Conservation (phyloP, 2,113 vertebrate genomes). For the Tychaedon coryphoeus region DNA sequence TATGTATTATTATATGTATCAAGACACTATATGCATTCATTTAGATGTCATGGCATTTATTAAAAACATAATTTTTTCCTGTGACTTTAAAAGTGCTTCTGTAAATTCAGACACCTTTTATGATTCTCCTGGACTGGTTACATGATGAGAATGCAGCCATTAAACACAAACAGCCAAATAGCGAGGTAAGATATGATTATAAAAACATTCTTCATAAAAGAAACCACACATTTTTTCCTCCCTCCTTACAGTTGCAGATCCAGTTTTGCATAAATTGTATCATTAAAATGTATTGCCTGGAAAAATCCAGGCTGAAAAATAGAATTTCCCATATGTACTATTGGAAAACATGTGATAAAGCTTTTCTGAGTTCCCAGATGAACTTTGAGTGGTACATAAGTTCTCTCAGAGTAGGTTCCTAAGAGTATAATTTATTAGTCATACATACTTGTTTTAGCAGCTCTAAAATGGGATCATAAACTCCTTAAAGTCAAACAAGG, state of each 20-base stretch:
- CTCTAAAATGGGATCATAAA: conserved; percentile 81
- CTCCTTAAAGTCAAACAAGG: conserved; percentile 82
- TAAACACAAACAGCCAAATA: not conserved
- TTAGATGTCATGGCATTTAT: not conserved
- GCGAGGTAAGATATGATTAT: not conserved
- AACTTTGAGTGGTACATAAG: conserved; percentile 74
- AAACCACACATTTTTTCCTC: not conserved
- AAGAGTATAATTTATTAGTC: conserved; percentile 78
- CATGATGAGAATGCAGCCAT: not conserved
- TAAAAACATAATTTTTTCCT: not conserved
- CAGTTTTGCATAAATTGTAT: not conserved
- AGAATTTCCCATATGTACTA: conserved; percentile 30
- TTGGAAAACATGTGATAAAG: conserved; percentile 45
- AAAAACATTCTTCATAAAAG: not conserved
- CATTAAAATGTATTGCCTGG: conserved; percentile 27
- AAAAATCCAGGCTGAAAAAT: conserved; percentile 55
- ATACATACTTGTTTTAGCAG: conserved; percentile 82
- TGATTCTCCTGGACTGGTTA: not conserved
- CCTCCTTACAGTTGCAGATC: not conserved
- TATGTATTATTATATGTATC: not conserved
- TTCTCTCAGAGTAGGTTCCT: conserved; percentile 73
- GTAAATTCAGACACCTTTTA: not conserved
- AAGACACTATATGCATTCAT: not conserved
- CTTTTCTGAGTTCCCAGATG: conserved; percentile 76
- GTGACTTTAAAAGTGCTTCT: not conserved